These are phyloP conservation scores for Botia kubotai DNA, from an alignment of 2,797 vertebrate genomes.

Conservation along the genomic window DNA sequence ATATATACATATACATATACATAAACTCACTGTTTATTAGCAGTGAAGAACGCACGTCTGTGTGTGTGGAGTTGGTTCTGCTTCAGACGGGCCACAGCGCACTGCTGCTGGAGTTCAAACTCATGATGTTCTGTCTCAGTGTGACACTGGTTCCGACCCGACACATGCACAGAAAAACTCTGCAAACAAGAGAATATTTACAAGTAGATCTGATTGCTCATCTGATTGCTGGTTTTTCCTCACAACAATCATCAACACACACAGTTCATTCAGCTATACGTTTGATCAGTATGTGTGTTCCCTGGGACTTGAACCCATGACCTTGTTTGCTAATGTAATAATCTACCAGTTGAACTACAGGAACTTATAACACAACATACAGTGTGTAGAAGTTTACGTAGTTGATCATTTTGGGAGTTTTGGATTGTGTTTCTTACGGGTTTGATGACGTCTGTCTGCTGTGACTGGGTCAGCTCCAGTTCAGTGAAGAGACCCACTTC, in stretches of 20 bases:
- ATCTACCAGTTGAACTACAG: no score
- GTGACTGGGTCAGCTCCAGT: constrained; percentile 91
- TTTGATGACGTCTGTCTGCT: constrained; percentile 88
- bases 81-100: constrained; percentile 71
- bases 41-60: constrained; percentile 70
- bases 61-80: constrained; percentile 46
- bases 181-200: constrained; percentile 59
- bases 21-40: constrained; percentile 74
- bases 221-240: constrained; percentile 60
- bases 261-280: background rate
- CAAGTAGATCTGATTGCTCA: constrained; percentile 59
- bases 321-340: no score
- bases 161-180: constrained; percentile 84
- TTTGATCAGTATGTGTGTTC: no score
- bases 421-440: constrained; percentile 73
- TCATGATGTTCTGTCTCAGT: constrained; percentile 83
- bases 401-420: background rate
- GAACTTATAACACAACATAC: no score
- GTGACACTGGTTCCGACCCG: constrained; percentile 80
- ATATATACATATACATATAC: no score
- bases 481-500: constrained; percentile 97
- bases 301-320: no score
- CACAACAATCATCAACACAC: constrained; percentile 39
- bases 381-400: no score
- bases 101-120: constrained; percentile 87